Conservation (phyloP, 2,113 vertebrate species). For the Tenrec ecaudatus region DNA sequence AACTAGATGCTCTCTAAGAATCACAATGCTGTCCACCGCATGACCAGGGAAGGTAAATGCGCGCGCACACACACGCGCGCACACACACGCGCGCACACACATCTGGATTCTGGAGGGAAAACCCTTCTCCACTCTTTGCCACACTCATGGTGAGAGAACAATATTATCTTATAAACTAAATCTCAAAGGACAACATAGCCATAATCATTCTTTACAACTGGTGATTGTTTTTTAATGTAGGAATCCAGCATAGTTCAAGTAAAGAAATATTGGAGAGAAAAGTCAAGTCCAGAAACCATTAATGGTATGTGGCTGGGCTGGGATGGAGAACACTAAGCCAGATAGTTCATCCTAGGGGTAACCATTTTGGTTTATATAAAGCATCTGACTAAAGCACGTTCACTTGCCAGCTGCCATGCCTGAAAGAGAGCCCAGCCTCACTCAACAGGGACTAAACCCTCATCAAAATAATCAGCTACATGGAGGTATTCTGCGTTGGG, state of each 20-base stretch:
- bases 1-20: neutral
- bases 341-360: slow-evolving; percentile 85
- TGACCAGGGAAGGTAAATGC: too few species aligned
- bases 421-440: slow-evolving; percentile 81
- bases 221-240: slow-evolving; percentile 46
- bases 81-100: too few species aligned
- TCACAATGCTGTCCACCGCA: neutral
- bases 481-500: slow-evolving; percentile 14
- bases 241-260: slow-evolving; percentile 69
- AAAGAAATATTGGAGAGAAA: slow-evolving; percentile 84
- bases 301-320: slow-evolving; percentile 70
- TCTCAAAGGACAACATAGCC: neutral
- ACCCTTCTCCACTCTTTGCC: neutral
- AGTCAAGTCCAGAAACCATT: slow-evolving; percentile 86
- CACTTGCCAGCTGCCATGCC: slow-evolving; percentile 78
- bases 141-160: neutral
- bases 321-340: slow-evolving; percentile 84
- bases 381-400: slow-evolving; percentile 88
- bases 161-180: neutral
- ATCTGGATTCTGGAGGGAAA: neutral
- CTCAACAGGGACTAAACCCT: slow-evolving; percentile 81
- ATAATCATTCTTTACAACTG: neutral
- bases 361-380: slow-evolving; percentile 90
- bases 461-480: slow-evolving; percentile 70
- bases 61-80: too few species aligned